phyloP scores from a whole-genome alignment of 1,140 invertebrate genomes.

The Drosophila pseudoananassae region DNA sequence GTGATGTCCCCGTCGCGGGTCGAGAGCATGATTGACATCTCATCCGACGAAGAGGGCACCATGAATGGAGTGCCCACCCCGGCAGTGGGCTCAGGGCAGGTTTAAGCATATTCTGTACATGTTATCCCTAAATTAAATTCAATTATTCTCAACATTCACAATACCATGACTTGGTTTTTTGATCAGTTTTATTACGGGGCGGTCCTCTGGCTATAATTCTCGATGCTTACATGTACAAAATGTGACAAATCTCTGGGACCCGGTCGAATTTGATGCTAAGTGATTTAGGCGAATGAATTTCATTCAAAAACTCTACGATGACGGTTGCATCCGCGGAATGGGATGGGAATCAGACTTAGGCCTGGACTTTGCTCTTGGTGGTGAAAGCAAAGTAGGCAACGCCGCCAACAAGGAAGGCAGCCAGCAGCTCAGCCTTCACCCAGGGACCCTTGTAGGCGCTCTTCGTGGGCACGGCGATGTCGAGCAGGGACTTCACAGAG shows the following conservation, averaged over 20 bases:
- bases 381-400: slow-evolving; percentile 95
- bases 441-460: slow-evolving; percentile 95
- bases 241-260: slow-evolving; percentile 40
- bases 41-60: slow-evolving; percentile 77
- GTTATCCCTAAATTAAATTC: slow-evolving; percentile 33
- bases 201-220: slow-evolving; percentile 10
- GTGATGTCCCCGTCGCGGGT: slow-evolving; percentile 82
- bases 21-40: slow-evolving; percentile 83
- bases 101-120: slow-evolving; percentile 31
- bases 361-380: slow-evolving; percentile 90
- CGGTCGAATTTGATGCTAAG: slow-evolving; percentile 53
- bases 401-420: slow-evolving; percentile 90
- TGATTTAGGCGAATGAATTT: slow-evolving; percentile 80
- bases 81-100: slow-evolving; percentile 27
- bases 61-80: slow-evolving; percentile 52
- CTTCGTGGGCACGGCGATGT: slow-evolving; percentile 91
- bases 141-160: slow-evolving; percentile 28
- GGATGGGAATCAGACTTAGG: slow-evolving; percentile 31
- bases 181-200: slow-evolving; percentile 26
- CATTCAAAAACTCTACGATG: slow-evolving; percentile 66
- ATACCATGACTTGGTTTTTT: slow-evolving; percentile 1
- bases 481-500: slow-evolving; percentile 89
- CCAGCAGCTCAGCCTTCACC: slow-evolving; percentile 96
- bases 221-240: slow-evolving; percentile 33
- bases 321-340: slow-evolving; percentile 18